Evolutionary conservation across 2,797 vertebrate genomes (phyloP).

Genomic region (Tarsius wallacei): DNA sequence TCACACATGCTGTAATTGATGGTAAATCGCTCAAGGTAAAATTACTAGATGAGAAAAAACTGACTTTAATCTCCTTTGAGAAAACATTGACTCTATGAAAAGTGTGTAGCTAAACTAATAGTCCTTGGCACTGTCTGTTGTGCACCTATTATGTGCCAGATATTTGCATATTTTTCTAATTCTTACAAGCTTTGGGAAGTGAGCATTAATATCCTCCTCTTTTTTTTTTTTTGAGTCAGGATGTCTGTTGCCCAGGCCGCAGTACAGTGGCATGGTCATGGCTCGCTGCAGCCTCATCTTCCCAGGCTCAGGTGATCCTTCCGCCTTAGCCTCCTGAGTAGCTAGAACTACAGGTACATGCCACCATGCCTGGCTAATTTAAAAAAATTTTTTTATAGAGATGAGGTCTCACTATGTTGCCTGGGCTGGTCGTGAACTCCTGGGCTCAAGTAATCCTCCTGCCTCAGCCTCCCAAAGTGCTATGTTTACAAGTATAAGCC

Average conservation of each 20-base stretch:
- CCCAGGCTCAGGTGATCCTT: too few relatives aligned
- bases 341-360: too few relatives aligned
- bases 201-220: neutral
- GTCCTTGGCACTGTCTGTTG: neutral
- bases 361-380: neutral
- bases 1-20: neutral
- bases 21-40: conserved; percentile 67
- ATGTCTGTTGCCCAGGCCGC: too few relatives aligned
- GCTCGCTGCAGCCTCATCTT: too few relatives aligned
- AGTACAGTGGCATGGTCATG: too few relatives aligned
- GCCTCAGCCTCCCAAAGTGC: too few relatives aligned
- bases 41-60: neutral
- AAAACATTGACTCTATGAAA: neutral
- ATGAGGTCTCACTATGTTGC: too few relatives aligned
- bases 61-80: conserved; percentile 27
- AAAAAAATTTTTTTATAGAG: neutral
- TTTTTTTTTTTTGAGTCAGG: too few relatives aligned
- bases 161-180: neutral
- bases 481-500: too few relatives aligned
- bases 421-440: too few relatives aligned
- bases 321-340: too few relatives aligned
- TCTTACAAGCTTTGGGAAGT: neutral
- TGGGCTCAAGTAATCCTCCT: too few relatives aligned
- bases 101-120: neutral
- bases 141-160: neutral